Percentiles rank a stretch among this genome's conserved stretches.
These are phyloP conservation scores for Tetragonula clypearis DNA, from an alignment of 1,140 invertebrate genomes.

Conservation along the genomic window DNA sequence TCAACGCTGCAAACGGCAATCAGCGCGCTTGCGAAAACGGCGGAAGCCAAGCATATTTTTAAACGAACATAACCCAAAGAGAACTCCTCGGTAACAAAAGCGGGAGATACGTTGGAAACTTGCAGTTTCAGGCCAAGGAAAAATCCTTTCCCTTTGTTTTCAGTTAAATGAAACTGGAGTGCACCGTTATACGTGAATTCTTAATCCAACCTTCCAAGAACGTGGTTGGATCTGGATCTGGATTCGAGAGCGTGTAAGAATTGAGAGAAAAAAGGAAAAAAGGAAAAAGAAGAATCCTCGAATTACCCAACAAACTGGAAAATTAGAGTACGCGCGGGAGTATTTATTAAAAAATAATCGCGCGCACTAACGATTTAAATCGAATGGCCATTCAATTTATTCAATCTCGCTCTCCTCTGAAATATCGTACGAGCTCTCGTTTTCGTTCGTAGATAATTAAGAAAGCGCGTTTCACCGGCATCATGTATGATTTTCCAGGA, in stretches of 20 bases:
- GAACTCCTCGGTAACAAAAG: background rate
- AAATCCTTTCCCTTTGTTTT: slow-evolving; percentile 11
- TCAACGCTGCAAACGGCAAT: background rate
- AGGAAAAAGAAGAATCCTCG: background rate
- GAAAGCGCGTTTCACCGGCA: background rate
- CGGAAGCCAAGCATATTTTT: background rate
- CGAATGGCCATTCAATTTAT: background rate
- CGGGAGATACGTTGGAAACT: background rate
- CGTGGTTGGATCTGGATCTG: background rate
- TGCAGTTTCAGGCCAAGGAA: background rate
- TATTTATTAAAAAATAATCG: background rate
- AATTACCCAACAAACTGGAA: background rate
- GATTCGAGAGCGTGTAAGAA: background rate
- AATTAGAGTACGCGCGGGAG: background rate
- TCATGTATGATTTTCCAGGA: background rate
- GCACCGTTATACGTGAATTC: background rate
- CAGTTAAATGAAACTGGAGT: background rate
- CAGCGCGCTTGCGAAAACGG: background rate
- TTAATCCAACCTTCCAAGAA: background rate
- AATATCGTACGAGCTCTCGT: too few species aligned
- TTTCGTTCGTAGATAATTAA: background rate
- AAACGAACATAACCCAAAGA: background rate
- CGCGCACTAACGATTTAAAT: background rate
- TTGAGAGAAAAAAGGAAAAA: background rate
- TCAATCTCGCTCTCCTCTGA: background rate